These are phyloP conservation scores for Psephotus haematonotus DNA, from an alignment of 2,113 vertebrate species.

Conservation along the genomic window DNA sequence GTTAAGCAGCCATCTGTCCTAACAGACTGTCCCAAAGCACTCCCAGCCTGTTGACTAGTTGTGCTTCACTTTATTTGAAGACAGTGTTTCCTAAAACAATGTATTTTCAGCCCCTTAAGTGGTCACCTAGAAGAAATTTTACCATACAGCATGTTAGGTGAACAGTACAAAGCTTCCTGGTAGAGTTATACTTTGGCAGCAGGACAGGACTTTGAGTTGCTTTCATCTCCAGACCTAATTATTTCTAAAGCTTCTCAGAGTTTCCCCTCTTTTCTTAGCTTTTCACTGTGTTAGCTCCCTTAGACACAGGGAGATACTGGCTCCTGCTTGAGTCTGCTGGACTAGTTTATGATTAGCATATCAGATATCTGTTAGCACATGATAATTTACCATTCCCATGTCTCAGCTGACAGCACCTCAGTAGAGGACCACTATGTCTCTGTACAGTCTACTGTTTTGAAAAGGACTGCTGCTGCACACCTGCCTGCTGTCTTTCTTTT, in stretches of 20 bases:
- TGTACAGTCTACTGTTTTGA: background rate
- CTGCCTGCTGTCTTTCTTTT: background rate
- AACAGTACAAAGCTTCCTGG: background rate
- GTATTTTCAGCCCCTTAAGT: background rate
- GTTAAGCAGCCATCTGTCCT: slow-evolving; percentile 64
- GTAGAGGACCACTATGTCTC: background rate
- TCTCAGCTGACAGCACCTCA: background rate
- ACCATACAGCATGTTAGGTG: background rate
- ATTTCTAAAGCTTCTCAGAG: background rate
- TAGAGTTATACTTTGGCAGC: background rate
- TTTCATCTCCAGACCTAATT: background rate
- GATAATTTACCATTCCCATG: fast-evolving
- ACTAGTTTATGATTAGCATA: background rate
- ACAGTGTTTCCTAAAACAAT: background rate
- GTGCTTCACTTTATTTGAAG: background rate
- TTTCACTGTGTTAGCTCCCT: background rate
- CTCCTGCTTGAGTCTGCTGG: background rate
- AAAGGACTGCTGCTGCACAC: background rate
- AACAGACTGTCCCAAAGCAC: slow-evolving; percentile 42
- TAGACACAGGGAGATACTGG: background rate
- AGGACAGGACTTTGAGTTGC: background rate
- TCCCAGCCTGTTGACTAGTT: slow-evolving; percentile 10
- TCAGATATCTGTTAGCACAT: background rate
- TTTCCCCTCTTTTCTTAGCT: background rate
- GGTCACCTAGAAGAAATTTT: background rate